Evolutionary conservation across 2,888 invertebrate genomes (phyloP).

Genomic region (Protonemura montana): DNA sequence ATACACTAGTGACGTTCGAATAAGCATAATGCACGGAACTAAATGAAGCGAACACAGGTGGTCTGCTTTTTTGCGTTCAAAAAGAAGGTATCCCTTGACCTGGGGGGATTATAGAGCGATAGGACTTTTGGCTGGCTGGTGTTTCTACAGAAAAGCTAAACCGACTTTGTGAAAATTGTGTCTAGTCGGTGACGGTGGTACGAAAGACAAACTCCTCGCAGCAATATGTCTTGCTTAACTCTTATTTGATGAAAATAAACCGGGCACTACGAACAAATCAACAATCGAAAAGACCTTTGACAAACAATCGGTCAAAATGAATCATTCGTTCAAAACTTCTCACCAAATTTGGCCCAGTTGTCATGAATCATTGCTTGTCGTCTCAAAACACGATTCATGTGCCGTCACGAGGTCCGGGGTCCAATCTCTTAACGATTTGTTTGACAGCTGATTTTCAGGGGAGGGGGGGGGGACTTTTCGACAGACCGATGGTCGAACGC

Average conservation of each 20-base stretch:
- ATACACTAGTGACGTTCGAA: neutral
- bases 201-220: neutral
- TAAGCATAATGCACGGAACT: neutral
- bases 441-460: neutral
- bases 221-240: neutral
- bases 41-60: neutral
- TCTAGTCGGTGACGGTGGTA: neutral
- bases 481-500: neutral
- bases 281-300: neutral
- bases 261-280: neutral
- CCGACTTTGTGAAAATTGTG: neutral
- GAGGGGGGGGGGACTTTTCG: neutral
- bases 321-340: too few species aligned
- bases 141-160: neutral
- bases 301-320: neutral
- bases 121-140: neutral
- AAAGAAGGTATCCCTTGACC: neutral
- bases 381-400: neutral
- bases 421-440: neutral
- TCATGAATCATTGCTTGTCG: neutral
- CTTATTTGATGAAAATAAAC: neutral
- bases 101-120: neutral
- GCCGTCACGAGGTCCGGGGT: neutral
- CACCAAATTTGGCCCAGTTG: neutral
- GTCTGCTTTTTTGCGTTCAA: neutral